These are phyloP conservation scores for Exephanes ischioxanthus DNA, from an alignment of 2,888 invertebrate species.

Conservation along the genomic window DNA sequence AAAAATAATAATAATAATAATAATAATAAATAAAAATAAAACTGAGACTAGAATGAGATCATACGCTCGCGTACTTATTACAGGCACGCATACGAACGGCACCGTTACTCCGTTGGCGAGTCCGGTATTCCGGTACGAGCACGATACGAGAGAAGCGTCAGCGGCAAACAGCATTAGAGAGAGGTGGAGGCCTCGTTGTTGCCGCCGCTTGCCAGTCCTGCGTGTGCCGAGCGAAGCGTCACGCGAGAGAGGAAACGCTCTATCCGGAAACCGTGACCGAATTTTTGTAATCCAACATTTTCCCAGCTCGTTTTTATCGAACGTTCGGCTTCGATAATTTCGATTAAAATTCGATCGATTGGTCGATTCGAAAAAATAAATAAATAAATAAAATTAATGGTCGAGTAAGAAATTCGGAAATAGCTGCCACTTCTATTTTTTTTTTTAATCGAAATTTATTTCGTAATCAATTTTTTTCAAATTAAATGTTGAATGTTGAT, in stretches of 20 bases:
- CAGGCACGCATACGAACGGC: slow-evolving; percentile 51
- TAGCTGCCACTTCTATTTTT: too few relatives aligned
- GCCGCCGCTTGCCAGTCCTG: slow-evolving; percentile 18
- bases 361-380: too few relatives aligned
- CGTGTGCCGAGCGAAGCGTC: slow-evolving; percentile 62
- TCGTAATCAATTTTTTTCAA: too few relatives aligned
- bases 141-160: slow-evolving; percentile 24
- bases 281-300: slow-evolving; percentile 9
- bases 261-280: slow-evolving; percentile 64
- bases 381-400: too few relatives aligned
- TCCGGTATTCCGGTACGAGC: slow-evolving; percentile 39
- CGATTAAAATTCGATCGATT: too few relatives aligned
- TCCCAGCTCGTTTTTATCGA: background rate
- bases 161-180: slow-evolving; percentile 10
- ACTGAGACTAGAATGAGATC: slow-evolving; percentile 9
- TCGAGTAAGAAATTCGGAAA: too few relatives aligned
- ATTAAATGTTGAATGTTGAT: too few relatives aligned
- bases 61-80: slow-evolving; percentile 22
- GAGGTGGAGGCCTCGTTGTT: slow-evolving; percentile 20
- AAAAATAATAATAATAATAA: slow-evolving; percentile 7
- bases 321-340: background rate
- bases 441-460: too few relatives aligned
- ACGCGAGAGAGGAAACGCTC: slow-evolving; percentile 58
- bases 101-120: slow-evolving; percentile 54
- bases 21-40: slow-evolving; percentile 9